These are phyloP conservation scores for Apocrypta bakeri DNA, from an alignment of 1,140 invertebrate genomes.

Conservation along the genomic window DNA sequence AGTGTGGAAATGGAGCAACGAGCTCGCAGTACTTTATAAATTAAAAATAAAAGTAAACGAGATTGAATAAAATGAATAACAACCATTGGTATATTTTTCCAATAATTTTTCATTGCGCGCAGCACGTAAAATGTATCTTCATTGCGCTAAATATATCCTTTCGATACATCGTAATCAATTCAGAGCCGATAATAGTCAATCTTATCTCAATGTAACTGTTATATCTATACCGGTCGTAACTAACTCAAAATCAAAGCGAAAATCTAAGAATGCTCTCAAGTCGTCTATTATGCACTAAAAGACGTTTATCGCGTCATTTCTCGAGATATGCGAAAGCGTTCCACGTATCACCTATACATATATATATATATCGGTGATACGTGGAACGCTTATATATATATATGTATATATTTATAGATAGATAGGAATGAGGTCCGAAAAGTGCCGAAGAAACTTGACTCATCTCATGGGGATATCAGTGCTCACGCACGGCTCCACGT, in stretches of 20 bases:
- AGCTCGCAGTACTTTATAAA: too few species aligned
- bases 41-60: too few species aligned
- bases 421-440: slow-evolving; percentile 31
- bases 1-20: too few species aligned
- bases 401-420: slow-evolving; percentile 12
- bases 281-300: slow-evolving; percentile 29
- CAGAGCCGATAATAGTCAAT: neutral
- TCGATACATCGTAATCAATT: neutral
- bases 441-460: slow-evolving; percentile 20
- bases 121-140: neutral
- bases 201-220: neutral
- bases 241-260: slow-evolving; percentile 41
- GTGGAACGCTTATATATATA: too few species aligned
- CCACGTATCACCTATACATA: too few species aligned
- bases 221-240: neutral
- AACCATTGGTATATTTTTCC: neutral
- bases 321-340: neutral
- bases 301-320: slow-evolving; percentile 18
- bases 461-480: slow-evolving; percentile 20
- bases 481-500: neutral
- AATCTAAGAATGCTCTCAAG: slow-evolving; percentile 41
- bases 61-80: too few species aligned
- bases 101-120: too few species aligned
- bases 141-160: neutral
- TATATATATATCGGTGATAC: too few species aligned